These are phyloP conservation scores for Yponomeuta evonymella DNA, from an alignment of 2,888 invertebrate genomes.

Conservation along the genomic window DNA sequence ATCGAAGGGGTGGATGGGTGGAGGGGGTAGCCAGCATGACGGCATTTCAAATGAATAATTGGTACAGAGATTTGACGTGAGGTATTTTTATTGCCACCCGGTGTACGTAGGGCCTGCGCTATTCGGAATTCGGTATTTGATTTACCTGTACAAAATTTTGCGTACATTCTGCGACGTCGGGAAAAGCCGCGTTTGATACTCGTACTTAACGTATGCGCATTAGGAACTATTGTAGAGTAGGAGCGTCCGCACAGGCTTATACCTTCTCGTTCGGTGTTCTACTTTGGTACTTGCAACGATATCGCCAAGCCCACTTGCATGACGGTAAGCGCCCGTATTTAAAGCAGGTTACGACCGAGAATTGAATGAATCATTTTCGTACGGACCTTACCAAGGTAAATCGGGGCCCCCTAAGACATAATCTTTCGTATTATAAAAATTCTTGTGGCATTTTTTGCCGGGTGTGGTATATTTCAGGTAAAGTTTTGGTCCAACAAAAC, in stretches of 20 bases:
- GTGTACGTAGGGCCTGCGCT: constrained; percentile 39
- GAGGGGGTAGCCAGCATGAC: constrained; percentile 19
- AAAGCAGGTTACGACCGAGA: too few species aligned
- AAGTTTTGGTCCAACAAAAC: not conserved
- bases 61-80: constrained; percentile 61
- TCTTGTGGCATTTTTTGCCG: not conserved
- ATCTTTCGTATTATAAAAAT: not conserved
- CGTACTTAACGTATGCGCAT: too few species aligned
- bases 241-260: too few species aligned
- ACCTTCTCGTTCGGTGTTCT: too few species aligned
- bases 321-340: too few species aligned
- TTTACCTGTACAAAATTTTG: constrained; percentile 34
- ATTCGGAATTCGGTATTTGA: constrained; percentile 40
- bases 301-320: too few species aligned
- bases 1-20: not conserved
- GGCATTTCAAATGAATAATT: constrained; percentile 68
- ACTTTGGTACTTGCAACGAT: too few species aligned
- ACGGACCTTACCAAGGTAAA: too few species aligned
- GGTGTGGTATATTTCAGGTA: not conserved
- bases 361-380: too few species aligned
- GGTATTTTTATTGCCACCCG: constrained; percentile 63
- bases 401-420: not conserved
- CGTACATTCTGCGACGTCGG: not conserved
- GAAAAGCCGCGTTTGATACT: not conserved
- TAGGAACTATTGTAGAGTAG: too few species aligned